A percentile compares a stretch with the other conserved stretches of the same genome.
phyloP scores from a whole-genome alignment of 2,113 vertebrate species.

The Noctilio leporinus region DNA sequence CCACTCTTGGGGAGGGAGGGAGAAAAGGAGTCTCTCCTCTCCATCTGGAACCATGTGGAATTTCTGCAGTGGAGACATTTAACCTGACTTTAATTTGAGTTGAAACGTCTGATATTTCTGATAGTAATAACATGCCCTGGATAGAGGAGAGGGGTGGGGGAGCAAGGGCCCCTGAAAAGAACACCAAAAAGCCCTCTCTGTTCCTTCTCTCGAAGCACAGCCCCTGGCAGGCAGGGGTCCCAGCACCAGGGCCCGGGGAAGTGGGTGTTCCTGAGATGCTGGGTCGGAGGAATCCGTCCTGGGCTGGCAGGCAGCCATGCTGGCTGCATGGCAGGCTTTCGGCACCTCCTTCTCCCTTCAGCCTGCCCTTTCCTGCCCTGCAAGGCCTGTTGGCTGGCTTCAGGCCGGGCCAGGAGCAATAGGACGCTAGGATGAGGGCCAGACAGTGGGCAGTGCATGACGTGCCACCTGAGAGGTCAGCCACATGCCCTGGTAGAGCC shows the following conservation, averaged over 20 bases:
- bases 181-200: slow-evolving; percentile 51
- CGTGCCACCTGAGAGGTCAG: slow-evolving; percentile 20
- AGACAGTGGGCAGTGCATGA: neutral
- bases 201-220: slow-evolving; percentile 67
- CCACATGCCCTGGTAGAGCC: neutral
- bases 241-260: slow-evolving; percentile 42
- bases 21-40: slow-evolving; percentile 58
- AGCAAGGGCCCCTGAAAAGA: slow-evolving; percentile 42
- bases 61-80: slow-evolving; percentile 77
- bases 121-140: slow-evolving; percentile 74
- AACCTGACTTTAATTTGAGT: slow-evolving; percentile 83
- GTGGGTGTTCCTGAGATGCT: slow-evolving; percentile 62
- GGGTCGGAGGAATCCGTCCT: slow-evolving; percentile 16
- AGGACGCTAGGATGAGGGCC: neutral
- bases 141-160: neutral
- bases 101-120: slow-evolving; percentile 81
- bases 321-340: neutral
- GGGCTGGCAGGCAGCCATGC: slow-evolving; percentile 48
- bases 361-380: slow-evolving; percentile 16
- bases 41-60: slow-evolving; percentile 79
- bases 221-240: slow-evolving; percentile 50
- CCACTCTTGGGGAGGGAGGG: neutral
- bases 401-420: neutral
- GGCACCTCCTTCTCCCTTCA: neutral
- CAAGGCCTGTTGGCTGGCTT: neutral